phyloP scores from a whole-genome alignment of 2,113 vertebrate species.

The Amazona vittata region DNA sequence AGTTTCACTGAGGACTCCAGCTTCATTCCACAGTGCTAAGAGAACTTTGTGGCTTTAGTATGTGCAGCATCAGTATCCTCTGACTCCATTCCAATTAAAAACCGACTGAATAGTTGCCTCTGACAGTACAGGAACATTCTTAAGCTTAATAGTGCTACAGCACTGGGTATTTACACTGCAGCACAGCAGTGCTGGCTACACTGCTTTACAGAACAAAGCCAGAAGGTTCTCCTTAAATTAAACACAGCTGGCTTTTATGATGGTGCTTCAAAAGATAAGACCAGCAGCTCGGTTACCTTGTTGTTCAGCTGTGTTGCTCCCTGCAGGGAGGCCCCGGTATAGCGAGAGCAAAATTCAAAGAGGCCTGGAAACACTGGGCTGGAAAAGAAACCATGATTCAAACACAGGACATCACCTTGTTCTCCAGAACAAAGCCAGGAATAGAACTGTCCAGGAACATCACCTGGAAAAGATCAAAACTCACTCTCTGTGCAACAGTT shows the following conservation, averaged over 20 bases:
- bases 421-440: neutral
- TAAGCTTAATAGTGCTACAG: neutral
- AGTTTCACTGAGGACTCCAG: neutral
- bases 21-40: neutral
- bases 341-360: slow-evolving; percentile 97
- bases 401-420: neutral
- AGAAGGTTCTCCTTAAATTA: neutral
- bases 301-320: slow-evolving; percentile 98
- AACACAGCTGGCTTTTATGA: neutral
- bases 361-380: slow-evolving; percentile 98
- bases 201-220: neutral
- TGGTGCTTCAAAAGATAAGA: neutral
- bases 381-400: neutral
- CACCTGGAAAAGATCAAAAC: neutral
- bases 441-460: neutral
- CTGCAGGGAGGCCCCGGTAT: slow-evolving; percentile 95
- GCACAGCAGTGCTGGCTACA: neutral
- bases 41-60: neutral
- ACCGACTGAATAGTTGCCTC: neutral
- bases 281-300: slow-evolving; percentile 79
- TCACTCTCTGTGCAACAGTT: neutral
- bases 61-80: neutral
- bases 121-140: neutral
- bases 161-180: neutral
- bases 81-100: neutral